Percentiles rank a stretch among this genome's conserved stretches.
Conservation (phyloP, 1,140 invertebrate species). For the Carposina sasakii region DNA sequence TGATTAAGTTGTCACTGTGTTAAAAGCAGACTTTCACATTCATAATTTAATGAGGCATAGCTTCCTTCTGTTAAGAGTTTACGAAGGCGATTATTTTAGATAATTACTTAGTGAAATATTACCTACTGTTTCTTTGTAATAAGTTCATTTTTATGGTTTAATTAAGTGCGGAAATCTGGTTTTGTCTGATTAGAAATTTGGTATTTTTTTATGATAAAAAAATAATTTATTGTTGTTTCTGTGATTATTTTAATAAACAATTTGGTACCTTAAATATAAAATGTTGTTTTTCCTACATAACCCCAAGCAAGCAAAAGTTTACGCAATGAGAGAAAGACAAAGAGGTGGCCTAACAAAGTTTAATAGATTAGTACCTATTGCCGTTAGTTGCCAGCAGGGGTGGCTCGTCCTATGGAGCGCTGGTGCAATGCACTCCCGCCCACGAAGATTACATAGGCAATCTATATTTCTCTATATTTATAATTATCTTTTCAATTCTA, state of each 20-base stretch:
- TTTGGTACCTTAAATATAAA: conserved; percentile 15
- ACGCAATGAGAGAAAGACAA: too few species aligned
- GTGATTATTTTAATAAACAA: conserved; percentile 53
- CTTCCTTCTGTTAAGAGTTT: conserved; percentile 25
- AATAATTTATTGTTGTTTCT: conserved; percentile 52
- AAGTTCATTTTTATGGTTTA: conserved; percentile 19
- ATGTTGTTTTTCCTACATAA: not conserved
- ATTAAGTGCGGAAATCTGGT: conserved; percentile 13
- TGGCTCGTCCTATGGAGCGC: too few species aligned
- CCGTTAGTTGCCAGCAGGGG: too few species aligned
- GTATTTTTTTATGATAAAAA: conserved; percentile 36
- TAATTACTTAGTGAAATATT: conserved; percentile 11
- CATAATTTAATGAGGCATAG: conserved; percentile 23
- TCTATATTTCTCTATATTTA: too few species aligned
- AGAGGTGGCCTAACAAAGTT: too few species aligned
- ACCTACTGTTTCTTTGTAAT: conserved; percentile 12
- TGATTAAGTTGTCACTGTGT: conserved; percentile 45
- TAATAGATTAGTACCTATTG: too few species aligned
- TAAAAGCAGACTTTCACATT: conserved; percentile 26
- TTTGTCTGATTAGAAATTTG: conserved; percentile 31
- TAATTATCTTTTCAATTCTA: too few species aligned
- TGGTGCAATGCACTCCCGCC: too few species aligned
- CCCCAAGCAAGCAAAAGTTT: not conserved
- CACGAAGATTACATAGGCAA: too few species aligned
- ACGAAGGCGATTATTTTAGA: conserved; percentile 7